Evolutionary conservation across 2,888 invertebrate species (phyloP), one percentile per base, ranked within the genome.

Genomic region (Oxycera nigricornis): DNA sequence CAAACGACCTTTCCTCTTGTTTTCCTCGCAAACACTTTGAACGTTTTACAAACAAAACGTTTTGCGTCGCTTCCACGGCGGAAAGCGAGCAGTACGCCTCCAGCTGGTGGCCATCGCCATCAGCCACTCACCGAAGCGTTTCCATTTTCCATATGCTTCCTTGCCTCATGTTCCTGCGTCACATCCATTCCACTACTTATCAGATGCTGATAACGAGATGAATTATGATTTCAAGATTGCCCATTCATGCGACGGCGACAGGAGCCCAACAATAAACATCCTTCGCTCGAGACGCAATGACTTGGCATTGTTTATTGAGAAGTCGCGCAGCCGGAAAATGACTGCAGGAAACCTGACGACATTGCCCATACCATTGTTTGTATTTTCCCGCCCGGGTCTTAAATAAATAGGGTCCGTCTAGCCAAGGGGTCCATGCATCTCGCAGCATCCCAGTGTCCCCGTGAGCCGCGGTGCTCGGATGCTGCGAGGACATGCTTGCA

Each of bases 401-500:
- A 24, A 55, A 55, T 55, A 55, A 55, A 55, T 17, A 55, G 22
- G 55, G 55, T 24, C 22, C 24, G 55, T 55, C 55, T 55, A 55
- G 55, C 20, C 55, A 39, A 39, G 14, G 55, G 4, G 55, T 24
- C 3, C 7, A 20, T 22, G 22, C 24, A 55, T 55, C 46, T 46
- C 14, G 17, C 14, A 3, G 22, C 52, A 55, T 55, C 22, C 46
- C 6, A 35, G 35, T 35, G 11, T 6, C 11, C 11, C 6, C 6
- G 35, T 50, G 35, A 6, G 35, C 35, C 6, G 6, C 11, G 35
- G 11, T 7, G 22, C 20, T 24, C 52, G 52, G 52, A 24, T 55
- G 52, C 52, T 55, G 24, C 24, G 52, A 20, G 52, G 52, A 55
- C 11, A 55, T 55, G 52, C 52, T 22, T 55, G 3, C 52, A 55